These are phyloP conservation scores for Bombus fervidus DNA, from an alignment of 1,140 invertebrate genomes.

Conservation along the genomic window DNA sequence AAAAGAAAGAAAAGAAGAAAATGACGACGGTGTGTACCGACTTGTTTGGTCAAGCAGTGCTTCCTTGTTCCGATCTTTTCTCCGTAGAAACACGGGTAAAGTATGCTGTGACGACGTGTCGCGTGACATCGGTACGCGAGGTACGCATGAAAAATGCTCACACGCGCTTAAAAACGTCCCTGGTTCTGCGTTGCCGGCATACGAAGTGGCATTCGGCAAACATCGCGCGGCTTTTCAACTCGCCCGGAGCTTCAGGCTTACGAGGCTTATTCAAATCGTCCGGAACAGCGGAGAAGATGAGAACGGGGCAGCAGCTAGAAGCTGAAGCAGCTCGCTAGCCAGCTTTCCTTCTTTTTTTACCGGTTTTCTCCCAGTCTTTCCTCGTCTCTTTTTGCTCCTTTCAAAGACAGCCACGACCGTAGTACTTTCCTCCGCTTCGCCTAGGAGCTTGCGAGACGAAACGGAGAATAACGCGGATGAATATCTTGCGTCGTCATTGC, in stretches of 20 bases:
- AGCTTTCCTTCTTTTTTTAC: conserved; percentile 17
- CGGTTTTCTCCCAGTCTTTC: conserved; percentile 12
- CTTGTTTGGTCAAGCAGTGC: neutral
- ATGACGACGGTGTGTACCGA: neutral
- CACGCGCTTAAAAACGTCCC: conserved; percentile 61
- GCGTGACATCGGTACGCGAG: neutral
- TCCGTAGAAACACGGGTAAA: neutral
- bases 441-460: neutral
- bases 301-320: conserved; percentile 1
- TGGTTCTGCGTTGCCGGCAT: conserved; percentile 61
- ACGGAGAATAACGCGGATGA: neutral
- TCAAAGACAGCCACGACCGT: conserved; percentile 12
- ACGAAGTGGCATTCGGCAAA: conserved; percentile 74
- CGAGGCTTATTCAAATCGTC: conserved; percentile 74
- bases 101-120: neutral
- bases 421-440: neutral
- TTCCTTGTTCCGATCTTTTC: neutral
- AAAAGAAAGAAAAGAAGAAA: too few species aligned
- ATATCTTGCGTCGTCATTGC: neutral
- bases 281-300: conserved; percentile 5
- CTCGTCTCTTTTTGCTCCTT: conserved; percentile 42
- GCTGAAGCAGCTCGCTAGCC: conserved; percentile 12
- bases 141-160: conserved; percentile 62
- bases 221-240: conserved; percentile 72
- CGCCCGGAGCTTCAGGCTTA: conserved; percentile 53